Evolutionary conservation across 2,113 vertebrate genomes (phyloP).

Genomic region (Fulmarus glacialis): DNA sequence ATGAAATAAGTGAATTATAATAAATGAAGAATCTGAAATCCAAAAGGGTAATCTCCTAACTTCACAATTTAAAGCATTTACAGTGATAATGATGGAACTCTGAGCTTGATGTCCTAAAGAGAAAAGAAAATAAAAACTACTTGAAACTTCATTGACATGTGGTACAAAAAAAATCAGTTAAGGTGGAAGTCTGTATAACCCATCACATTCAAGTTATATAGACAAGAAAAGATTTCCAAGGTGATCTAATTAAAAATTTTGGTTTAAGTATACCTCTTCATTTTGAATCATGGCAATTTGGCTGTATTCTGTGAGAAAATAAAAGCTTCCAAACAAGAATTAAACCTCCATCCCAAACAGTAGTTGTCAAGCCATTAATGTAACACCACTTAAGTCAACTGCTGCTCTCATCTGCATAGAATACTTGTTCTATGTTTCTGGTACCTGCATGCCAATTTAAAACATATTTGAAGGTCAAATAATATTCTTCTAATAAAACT

Average conservation of each 20-base stretch:
- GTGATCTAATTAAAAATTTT: neutral
- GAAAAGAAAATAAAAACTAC: neutral
- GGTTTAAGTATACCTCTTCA: neutral
- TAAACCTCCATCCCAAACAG: neutral
- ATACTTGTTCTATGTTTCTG: neutral
- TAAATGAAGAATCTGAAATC: neutral
- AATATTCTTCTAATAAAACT: neutral
- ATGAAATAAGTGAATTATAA: neutral
- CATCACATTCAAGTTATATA: neutral
- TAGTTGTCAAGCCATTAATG: neutral
- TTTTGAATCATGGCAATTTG: neutral
- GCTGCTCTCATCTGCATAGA: neutral
- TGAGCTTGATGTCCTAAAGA: neutral
- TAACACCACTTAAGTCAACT: neutral
- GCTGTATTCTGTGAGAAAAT: neutral
- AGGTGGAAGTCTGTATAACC: neutral
- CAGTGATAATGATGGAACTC: neutral
- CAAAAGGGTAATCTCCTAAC: neutral
- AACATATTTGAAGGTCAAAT: neutral
- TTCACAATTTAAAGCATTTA: neutral
- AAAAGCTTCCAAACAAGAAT: neutral
- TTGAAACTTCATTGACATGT: neutral
- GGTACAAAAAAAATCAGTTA: neutral
- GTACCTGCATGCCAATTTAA: neutral
- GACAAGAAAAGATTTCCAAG: neutral